Evolutionary conservation across 2,113 vertebrate species (phyloP), one percentile per base, ranked within the genome.

Genomic region (Grammomys dolichurus): DNA sequence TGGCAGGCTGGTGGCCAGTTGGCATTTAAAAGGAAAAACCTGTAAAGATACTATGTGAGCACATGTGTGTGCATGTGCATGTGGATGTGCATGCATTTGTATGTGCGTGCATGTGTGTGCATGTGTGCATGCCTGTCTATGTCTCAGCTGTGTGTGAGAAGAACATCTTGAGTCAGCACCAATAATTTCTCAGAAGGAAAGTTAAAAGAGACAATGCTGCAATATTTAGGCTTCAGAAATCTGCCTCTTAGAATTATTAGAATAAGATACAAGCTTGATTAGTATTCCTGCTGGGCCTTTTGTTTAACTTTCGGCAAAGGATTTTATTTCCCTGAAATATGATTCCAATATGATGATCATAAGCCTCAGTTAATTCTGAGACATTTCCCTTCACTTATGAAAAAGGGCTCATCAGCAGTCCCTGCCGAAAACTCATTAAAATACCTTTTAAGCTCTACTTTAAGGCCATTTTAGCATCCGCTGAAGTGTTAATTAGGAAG

Each of bases 311-410:
- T 84, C 6, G 60, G 95, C 69, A 76, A 96, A 97, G 69, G 46
- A 54, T 97, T 97, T 97, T 97, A 97, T 97, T 97, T 97, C 88
- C 69, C 86, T 96, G 95, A 97, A 97, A 97, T 98, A 97, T 97
- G 94, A 96, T 93, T 97, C 81, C 93, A 96, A 82, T 95, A 91
- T 97, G 95, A 95, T 96, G 93, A 97, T 97, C 93, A 97, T 95
- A 95, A 97, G 93, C 93, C 95, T 93, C 96, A 92, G 95, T 96
- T 98, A 97, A 97, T 97, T 97, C 97, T 94, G 92, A 97, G 97
- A 96, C 92, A 95, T 97, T 94, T 98, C 94, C 95, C 12, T 96
- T 65, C 93, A 89, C 77, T 96, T 97, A 97, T 94, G 89, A 73
- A 95, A 96, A 81, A 96, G 93, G 86, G 26, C 86, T 97, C 96